Evolutionary conservation across 2,888 invertebrate genomes (phyloP).

Genomic region (Lordiphosa andalusiaca): DNA sequence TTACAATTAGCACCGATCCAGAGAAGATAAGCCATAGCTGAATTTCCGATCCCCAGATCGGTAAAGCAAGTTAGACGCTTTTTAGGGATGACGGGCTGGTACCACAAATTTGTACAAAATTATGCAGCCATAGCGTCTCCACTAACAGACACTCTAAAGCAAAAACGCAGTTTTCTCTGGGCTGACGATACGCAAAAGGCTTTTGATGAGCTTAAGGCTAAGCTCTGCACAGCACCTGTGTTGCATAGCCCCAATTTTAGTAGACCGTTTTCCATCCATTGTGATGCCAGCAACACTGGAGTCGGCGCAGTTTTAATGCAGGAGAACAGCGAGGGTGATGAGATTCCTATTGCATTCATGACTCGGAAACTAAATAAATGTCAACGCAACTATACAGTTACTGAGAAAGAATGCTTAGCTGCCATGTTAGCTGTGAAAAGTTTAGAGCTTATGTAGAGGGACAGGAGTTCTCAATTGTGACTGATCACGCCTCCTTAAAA

Average conservation of each 20-base stretch:
- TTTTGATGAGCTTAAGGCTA: conserved; percentile 3
- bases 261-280: conserved; percentile 9
- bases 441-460: conserved; percentile 15
- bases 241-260: conserved; percentile 9
- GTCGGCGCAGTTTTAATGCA: conserved; percentile 19
- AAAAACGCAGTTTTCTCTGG: conserved; percentile 10
- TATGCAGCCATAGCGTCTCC: conserved; percentile 4
- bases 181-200: neutral
- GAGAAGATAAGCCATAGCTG: neutral
- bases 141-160: conserved; percentile 6
- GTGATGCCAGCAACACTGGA: conserved; percentile 23
- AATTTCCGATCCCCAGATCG: neutral
- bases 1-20: neutral
- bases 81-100: neutral
- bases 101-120: neutral
- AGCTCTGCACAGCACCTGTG: conserved; percentile 3
- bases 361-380: conserved; percentile 12
- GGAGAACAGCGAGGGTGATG: neutral
- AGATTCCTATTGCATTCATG: conserved; percentile 19
- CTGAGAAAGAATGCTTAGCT: conserved; percentile 17
- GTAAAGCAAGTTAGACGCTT: conserved; percentile 1
- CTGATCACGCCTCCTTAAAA: conserved; percentile 16
- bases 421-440: conserved; percentile 10
- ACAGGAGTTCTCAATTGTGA: conserved; percentile 11
- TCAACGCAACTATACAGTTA: conserved; percentile 8